Evolutionary conservation across 2,888 invertebrate species (phyloP).

Genomic region (Prenolepis imparis): DNA sequence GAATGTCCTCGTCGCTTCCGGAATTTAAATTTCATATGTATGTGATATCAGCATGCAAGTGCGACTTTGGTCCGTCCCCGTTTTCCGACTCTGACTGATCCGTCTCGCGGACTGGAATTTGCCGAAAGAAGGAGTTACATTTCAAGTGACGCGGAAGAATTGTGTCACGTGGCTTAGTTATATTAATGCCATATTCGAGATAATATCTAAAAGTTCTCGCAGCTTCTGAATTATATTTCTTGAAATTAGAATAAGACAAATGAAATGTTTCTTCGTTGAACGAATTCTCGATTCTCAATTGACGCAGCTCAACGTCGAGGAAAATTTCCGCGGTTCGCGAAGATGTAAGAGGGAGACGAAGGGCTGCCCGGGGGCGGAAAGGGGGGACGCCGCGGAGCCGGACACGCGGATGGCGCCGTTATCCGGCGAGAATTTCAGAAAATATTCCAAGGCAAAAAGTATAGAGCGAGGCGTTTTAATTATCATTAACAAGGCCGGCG

Average conservation of each 20-base stretch:
- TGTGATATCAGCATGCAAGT: constrained; percentile 80
- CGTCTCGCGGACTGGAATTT: constrained; percentile 32
- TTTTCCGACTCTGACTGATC: constrained; percentile 76
- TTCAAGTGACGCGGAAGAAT: background rate
- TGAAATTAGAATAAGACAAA: background rate
- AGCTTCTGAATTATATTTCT: background rate
- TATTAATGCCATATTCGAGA: constrained; percentile 10
- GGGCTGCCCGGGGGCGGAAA: constrained; percentile 4
- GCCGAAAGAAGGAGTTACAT: background rate
- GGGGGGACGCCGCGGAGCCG: constrained; percentile 38
- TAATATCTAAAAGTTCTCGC: constrained; percentile 19
- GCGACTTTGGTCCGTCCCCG: constrained; percentile 84
- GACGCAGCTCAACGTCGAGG: constrained; percentile 5
- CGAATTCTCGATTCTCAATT: constrained; percentile 22
- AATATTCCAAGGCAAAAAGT: constrained; percentile 80
- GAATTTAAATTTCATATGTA: constrained; percentile 77
- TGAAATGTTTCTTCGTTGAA: constrained; percentile 13
- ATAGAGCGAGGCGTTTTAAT: constrained; percentile 84
- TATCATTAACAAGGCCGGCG: constrained; percentile 85
- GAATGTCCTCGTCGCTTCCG: constrained; percentile 68
- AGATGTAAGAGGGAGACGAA: constrained; percentile 39
- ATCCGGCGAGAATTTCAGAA: constrained; percentile 78
- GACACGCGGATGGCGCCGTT: constrained; percentile 74
- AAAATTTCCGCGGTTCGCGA: constrained; percentile 31
- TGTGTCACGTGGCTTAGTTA: background rate